These are phyloP conservation scores for Dendrolimus punctatus DNA, from an alignment of 1,140 invertebrate species.

Conservation along the genomic window DNA sequence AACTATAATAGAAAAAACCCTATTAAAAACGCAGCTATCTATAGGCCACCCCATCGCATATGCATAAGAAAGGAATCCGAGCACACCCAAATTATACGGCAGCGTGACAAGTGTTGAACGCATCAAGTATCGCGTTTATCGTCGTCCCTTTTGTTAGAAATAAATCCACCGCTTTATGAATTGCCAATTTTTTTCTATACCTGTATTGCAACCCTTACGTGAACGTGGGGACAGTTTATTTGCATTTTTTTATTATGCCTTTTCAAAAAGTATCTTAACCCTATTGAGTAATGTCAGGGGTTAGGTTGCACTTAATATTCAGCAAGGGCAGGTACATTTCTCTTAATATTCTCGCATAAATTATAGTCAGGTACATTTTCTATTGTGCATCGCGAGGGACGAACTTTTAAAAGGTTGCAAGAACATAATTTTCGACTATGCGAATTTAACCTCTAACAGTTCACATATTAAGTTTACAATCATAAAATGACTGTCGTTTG, in stretches of 20 bases:
- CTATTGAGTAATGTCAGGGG: slow-evolving; percentile 69
- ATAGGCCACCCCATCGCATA: slow-evolving; percentile 48
- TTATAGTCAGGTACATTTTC: slow-evolving; percentile 73
- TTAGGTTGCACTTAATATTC: slow-evolving; percentile 73
- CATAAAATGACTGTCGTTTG: too few relatives aligned
- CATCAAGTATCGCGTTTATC: slow-evolving; percentile 31
- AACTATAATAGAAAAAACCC: slow-evolving; percentile 55
- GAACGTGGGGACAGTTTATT: slow-evolving; percentile 65
- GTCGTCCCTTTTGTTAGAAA: slow-evolving; percentile 16
- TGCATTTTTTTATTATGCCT: slow-evolving; percentile 68
- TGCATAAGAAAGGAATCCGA: slow-evolving; percentile 60
- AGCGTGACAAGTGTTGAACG: slow-evolving; percentile 59
- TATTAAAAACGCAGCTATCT: slow-evolving; percentile 67
- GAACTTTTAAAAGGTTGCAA: slow-evolving; percentile 35
- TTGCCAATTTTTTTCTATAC: slow-evolving; percentile 53
- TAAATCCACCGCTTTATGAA: slow-evolving; percentile 43
- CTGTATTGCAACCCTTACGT: slow-evolving; percentile 36
- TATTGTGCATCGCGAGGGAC: slow-evolving; percentile 56
- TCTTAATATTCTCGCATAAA: slow-evolving; percentile 73
- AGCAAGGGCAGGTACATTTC: slow-evolving; percentile 73
- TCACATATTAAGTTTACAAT: too few relatives aligned
- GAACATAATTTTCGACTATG: slow-evolving; percentile 10
- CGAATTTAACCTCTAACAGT: slow-evolving; percentile 28
- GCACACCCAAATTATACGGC: slow-evolving; percentile 66
- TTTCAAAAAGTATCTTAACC: slow-evolving; percentile 71